Base-by-base conservation (phyloP, 1,140 invertebrate species). In the Dryas iulia region DNA sequence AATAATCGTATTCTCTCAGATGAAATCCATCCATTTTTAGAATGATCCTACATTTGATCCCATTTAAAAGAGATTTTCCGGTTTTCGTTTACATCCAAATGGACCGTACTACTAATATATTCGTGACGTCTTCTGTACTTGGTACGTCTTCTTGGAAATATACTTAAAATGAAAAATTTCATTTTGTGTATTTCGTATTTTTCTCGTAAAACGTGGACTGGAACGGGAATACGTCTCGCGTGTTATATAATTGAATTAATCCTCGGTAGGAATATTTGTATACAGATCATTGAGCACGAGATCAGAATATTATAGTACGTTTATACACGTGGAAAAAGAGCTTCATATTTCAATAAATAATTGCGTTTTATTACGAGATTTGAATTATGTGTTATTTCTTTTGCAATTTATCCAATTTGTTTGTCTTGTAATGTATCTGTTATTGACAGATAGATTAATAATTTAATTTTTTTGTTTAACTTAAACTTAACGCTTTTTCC, bases 61-160 rank as follows among this genome's bases (percentile, higher is more conserved):
- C 18, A 47, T 47, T 47, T 47, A 47, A 47, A 47, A 47, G 39
- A 21, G 14, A 47, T 47, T 47, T 47, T 47, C 39, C 39, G 39
- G 39, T 47, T 18, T 47, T 47, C 39, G 21, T 47, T 47, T 47
- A 10, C 39, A 2, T 47, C 39, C 8, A 47, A 47, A 47, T 47
- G 14, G 39, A 47, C 39, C 39, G 39, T 47, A 47, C 39, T 47
- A 47, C 14, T 47, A 47, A 47, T 47, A 47, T 47, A 21, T 47
- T 21, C 39, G 14, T 21, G 39, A 47, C 39, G 39, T 47, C 18
- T 47, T 47, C 18, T 47, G 39, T 47, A 21, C 39, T 18, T 21
- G 39, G 14, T 21, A 0, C 39, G 39, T 21, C 39, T 47, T 47
- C 39, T n/a, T 6, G 18, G 10, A 47, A 47, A 47, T 47, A 18